A percentile compares a stretch with the other conserved stretches of the same genome.
Evolutionary conservation across 2,113 vertebrate species (phyloP).

Genomic region (Chaetodon trifascialis): DNA sequence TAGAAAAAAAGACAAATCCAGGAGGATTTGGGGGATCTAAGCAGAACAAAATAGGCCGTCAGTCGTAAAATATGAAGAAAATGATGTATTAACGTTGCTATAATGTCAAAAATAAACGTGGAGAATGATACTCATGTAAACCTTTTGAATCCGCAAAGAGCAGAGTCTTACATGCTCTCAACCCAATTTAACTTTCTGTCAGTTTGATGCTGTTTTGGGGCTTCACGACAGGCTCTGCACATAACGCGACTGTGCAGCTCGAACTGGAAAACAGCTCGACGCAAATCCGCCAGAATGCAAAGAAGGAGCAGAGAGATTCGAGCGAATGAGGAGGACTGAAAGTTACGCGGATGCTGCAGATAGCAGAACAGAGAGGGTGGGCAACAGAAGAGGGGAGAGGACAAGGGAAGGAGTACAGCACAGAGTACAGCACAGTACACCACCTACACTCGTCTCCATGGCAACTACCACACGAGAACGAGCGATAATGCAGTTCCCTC

Average conservation of each 20-base stretch:
- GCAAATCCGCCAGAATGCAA: background rate
- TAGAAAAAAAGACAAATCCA: background rate
- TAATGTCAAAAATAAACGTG: background rate
- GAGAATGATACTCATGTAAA: background rate
- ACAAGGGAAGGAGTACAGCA: conserved; percentile 73
- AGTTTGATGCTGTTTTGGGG: background rate
- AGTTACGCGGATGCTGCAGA: conserved; percentile 74
- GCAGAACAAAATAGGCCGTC: background rate
- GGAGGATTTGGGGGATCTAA: background rate
- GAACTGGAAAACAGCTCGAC: background rate
- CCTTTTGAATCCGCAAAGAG: background rate
- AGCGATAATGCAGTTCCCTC: conserved; percentile 76
- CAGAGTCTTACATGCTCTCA: background rate
- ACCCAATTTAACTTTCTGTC: background rate
- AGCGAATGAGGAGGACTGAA: conserved; percentile 59
- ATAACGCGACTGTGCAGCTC: background rate
- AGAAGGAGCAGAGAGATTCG: background rate
- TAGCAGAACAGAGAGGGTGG: conserved; percentile 71
- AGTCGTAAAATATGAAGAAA: background rate
- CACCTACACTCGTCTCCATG: conserved; percentile 84
- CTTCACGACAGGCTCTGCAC: background rate
- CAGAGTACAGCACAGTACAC: conserved; percentile 78
- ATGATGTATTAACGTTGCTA: background rate
- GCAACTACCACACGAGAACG: conserved; percentile 82
- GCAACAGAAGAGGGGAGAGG: conserved; percentile 69